Evolutionary conservation across 2,888 invertebrate species (phyloP), one percentile per base, ranked within the genome.

Genomic region (Drosophila sordidula): DNA sequence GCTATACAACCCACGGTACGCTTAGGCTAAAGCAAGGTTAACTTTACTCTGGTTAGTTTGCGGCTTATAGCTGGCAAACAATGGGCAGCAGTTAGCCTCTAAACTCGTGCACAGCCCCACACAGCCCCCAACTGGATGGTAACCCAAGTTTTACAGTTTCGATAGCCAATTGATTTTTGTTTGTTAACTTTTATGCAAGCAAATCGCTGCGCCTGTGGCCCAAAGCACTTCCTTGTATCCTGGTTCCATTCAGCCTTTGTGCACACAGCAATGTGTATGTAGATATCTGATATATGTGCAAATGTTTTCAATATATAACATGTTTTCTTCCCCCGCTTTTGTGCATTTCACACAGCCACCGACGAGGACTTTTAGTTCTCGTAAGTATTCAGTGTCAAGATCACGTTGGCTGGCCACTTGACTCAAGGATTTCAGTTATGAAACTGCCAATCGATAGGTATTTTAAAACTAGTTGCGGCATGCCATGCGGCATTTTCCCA

Each of bases 161-260:
- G 25, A 46, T 41, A 51, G 44, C 59, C 78, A 70, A 87, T 87
- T 82, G 88, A 85, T 82, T 82, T 84, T 78, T 70, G 85, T 78
- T 80, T 72, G 82, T 55, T 66, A 72, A 85, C 71, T 78, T 68
- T 75, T 70, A 72, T 70, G 79, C 72, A 77, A 70, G 74, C 70
- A 85, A 75, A 77, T 82, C 76, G 59, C 52, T 47, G 39, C 34
- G 69, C 45, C 51, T 55, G 41, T 25, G 57, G 54, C 14, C 51
- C 55, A 18, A 32, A 32, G 32, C 42, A 25, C 54, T 32, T 54
- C 34, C 42, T 34, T 9, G 14, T 25, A 42, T 14, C 29, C 38
- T 55, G 55, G 46, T 39, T 50, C 38, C 36, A 29, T 51, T 66
- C 32, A 67, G 74, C 66, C 38, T 32, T 70, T 68, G 34, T 62